Evolutionary conservation across 2,113 vertebrate genomes (phyloP), one percentile per base, ranked within the genome.

Genomic region (Salvator merianae): DNA sequence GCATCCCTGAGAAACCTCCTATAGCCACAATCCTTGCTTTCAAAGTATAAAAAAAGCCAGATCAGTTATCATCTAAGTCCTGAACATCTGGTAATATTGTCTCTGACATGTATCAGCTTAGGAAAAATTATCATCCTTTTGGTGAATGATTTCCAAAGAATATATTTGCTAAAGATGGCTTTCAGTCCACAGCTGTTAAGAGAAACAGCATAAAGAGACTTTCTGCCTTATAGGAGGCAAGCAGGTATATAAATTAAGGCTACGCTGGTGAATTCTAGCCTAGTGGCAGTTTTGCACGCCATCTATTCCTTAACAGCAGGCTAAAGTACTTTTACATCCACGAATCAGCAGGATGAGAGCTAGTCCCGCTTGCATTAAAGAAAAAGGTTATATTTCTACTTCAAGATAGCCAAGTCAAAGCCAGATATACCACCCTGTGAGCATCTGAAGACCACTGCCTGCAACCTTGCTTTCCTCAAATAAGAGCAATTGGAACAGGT

Each of bases 261-360:
- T 55, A 55, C 22, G 30, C 53, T 32, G 66, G 34, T 53, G 62
- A 87, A 83, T 73, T 38, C 73, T 14, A 63, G 68, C 76, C 81
- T 32, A 34, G 5, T 40, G 59, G 43, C 53, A 59, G 47, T 73
- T 79, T 55, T 47, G 78, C 32, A 79, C 75, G 34, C 75, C 59
- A 65, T 83, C 76, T 78, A 59, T 71, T 87, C 75, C 53, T n/a
- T 66, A 83, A 87, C 81, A 87, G 84, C 78, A 81, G 84, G 83
- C 77, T 65, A 79, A 50, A 79, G 77, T 73, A 73, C 69, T 79
- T 85, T 79, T 79, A 85, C 69, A 85, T 85, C 77, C 77, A 73
- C 22, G 16, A 63, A 79, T 38, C 76, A 85, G 77, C 83, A 73
- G 83, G 77, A 73, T 50, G 30, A 85, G 32, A 72, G 24, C 55